These are phyloP conservation scores for Actinernus sp. DNA, from an alignment of 92 coral and sea anemone species.

Conservation along the genomic window DNA sequence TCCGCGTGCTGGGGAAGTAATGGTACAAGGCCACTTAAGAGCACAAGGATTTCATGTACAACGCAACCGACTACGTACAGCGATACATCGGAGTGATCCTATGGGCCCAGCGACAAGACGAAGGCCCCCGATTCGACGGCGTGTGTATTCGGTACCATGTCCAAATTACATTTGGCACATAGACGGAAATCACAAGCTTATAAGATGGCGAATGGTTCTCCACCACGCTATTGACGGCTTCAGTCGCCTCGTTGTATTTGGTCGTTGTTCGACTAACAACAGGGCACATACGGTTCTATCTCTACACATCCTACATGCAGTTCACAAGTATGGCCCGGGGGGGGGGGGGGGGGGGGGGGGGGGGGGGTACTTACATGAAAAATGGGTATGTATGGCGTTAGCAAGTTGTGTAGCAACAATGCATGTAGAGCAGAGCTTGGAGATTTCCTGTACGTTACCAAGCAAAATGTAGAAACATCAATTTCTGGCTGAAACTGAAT, in stretches of 20 bases:
- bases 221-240: constrained; percentile 36
- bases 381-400: too few relatives aligned
- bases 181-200: constrained; percentile 34
- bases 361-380: too few relatives aligned
- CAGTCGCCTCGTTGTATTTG: constrained; percentile 24
- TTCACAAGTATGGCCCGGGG: too few relatives aligned
- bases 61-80: constrained; percentile 13
- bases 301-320: constrained; percentile 4
- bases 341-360: too few relatives aligned
- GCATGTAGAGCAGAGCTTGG: too few relatives aligned
- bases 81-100: constrained; percentile 24
- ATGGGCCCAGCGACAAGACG: constrained; percentile 1
- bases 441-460: too few relatives aligned
- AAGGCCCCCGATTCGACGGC: constrained; percentile 5
- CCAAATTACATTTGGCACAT: constrained; percentile 41
- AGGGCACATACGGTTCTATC: constrained; percentile 12
- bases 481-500: too few relatives aligned
- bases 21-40: constrained; percentile 27
- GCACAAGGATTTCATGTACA: constrained; percentile 27
- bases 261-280: constrained; percentile 19
- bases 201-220: constrained; percentile 27
- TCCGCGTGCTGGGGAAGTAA: constrained; percentile 28
- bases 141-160: constrained; percentile 19
- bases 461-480: too few relatives aligned
- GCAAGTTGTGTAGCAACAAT: too few relatives aligned